Evolutionary conservation across 2,797 vertebrate species (phyloP).

Genomic region (Carduelis carduelis): DNA sequence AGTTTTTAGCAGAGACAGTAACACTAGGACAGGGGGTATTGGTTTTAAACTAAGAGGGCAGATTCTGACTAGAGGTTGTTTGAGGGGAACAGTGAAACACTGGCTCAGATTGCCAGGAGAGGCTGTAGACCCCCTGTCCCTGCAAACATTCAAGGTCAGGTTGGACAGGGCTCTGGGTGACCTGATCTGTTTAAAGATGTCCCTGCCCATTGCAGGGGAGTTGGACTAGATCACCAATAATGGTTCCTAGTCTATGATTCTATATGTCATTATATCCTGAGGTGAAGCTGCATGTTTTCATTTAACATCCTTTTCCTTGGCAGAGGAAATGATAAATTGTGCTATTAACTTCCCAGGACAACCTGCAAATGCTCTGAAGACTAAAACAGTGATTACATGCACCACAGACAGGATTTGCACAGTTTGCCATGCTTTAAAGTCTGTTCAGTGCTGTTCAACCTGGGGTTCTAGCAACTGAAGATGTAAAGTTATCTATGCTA

Average conservation of each 20-base stretch:
- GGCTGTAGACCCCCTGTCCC: no score
- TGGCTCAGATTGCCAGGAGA: neutral
- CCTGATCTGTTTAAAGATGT: neutral
- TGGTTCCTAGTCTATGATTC: neutral
- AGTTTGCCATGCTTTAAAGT: neutral
- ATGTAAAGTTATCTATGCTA: neutral
- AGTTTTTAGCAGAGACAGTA: neutral
- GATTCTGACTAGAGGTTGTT: neutral
- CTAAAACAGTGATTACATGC: neutral
- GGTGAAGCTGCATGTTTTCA: neutral
- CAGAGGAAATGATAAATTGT: neutral
- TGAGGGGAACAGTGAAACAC: neutral
- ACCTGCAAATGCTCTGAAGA: neutral
- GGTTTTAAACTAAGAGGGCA: neutral
- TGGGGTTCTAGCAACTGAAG: neutral
- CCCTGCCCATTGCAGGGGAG: neutral
- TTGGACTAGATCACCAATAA: neutral
- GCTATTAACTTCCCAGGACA: neutral
- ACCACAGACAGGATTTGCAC: neutral
- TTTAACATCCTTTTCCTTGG: neutral
- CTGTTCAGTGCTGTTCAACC: neutral
- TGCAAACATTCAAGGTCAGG: neutral
- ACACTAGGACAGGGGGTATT: accelerated
- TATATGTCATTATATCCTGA: neutral
- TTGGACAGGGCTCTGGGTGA: neutral